These are phyloP conservation scores for Calidris pugnax DNA, from an alignment of 2,113 vertebrate species.

Conservation along the genomic window DNA sequence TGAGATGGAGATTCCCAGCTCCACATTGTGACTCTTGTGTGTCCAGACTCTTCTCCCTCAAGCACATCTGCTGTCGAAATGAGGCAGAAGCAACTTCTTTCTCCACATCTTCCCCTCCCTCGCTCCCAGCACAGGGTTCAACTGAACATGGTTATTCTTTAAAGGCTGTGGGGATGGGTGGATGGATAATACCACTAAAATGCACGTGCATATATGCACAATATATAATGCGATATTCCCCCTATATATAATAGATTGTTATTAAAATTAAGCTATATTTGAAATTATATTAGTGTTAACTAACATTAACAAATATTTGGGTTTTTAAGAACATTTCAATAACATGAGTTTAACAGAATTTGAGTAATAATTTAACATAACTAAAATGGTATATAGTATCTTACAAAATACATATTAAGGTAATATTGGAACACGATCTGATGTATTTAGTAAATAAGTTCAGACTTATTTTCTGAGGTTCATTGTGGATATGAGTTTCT, in stretches of 20 bases:
- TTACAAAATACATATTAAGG: background rate
- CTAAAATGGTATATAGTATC: background rate
- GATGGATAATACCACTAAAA: background rate
- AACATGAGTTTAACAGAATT: background rate
- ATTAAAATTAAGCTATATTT: background rate
- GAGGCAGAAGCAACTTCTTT: background rate
- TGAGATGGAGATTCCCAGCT: background rate
- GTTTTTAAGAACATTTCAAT: background rate
- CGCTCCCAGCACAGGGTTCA: background rate
- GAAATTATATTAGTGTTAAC: background rate
- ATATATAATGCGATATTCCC: background rate
- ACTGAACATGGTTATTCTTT: background rate
- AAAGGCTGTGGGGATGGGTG: background rate
- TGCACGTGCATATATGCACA: rapidly evolving
- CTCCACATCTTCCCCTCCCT: background rate
- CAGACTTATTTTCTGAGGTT: background rate
- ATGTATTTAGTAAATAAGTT: background rate
- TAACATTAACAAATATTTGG: background rate
- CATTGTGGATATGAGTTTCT: background rate
- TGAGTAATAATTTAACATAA: background rate
- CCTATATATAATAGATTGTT: background rate
- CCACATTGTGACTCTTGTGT: background rate
- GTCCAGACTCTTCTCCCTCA: background rate
- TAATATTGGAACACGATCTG: background rate
- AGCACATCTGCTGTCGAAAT: background rate